Conservation (phyloP, 2,113 vertebrate species). For the Thinocorus orbignyianus region DNA sequence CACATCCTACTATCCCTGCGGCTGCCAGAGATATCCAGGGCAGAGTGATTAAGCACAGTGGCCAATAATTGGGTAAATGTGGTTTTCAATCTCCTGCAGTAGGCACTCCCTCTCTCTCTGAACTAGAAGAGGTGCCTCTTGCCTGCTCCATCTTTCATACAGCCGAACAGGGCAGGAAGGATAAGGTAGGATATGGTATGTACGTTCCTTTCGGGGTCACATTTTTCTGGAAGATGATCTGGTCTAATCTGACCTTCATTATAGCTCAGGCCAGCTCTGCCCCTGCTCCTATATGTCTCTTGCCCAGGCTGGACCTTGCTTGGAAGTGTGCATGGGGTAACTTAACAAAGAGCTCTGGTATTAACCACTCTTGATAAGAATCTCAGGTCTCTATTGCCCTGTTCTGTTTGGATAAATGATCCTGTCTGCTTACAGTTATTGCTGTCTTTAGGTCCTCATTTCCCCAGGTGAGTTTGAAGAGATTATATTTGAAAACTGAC, state of each 20-base stretch:
- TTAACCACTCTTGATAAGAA: not conserved
- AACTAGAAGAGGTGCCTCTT: not conserved
- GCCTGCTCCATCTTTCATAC: not conserved
- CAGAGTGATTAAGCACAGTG: not conserved
- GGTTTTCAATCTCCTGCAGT: not conserved
- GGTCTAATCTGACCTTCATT: not conserved
- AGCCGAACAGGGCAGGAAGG: not conserved
- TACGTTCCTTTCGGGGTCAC: not conserved
- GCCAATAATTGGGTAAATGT: not conserved
- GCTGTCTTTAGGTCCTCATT: not conserved
- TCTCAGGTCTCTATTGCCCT: not conserved
- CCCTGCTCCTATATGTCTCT: not conserved
- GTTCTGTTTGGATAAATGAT: not conserved
- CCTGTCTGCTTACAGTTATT: not conserved
- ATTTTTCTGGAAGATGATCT: not conserved
- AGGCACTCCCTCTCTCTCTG: not conserved
- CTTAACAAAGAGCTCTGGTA: not conserved
- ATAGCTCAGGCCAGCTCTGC: not conserved
- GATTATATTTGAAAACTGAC: not conserved
- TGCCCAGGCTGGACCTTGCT: not conserved
- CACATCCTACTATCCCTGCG: not conserved
- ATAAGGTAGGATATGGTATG: not conserved
- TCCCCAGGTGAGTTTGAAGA: not conserved
- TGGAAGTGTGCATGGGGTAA: not conserved
- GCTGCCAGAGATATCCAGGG: constrained; percentile 7